Evolutionary conservation across 2,888 invertebrate species (phyloP), one percentile per base, ranked within the genome.

Genomic region (Phalangium opilio): DNA sequence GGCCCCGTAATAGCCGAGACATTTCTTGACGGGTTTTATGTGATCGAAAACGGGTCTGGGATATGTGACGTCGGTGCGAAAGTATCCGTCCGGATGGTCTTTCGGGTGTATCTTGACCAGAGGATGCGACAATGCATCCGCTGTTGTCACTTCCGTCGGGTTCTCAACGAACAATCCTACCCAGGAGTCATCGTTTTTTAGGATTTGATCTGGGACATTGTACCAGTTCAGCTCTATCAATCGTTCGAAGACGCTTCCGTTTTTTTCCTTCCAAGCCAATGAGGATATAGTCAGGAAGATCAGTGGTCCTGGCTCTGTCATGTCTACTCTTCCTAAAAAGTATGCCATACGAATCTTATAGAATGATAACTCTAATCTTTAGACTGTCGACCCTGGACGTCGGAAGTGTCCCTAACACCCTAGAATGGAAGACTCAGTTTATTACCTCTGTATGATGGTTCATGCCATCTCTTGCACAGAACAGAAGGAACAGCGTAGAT

Each of bases 1-100:
- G 7, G 59, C 62, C 20, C 59, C 58, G 62, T 62, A 63, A 44
- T 57, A 63, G 1, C 61, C 59, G 10, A 61, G 52, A 44, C 63
- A 63, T n/a, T 46, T 47, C 34, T 32, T 14, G 18, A n/a, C 21
- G 12, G 50, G 39, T 18, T 18, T 49, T 12, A 36, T 42, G 3
- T 35, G 41, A 12, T 53, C 50, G 48, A 49, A 54, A 14, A 49
- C 43, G 36, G 47, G 50, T 34, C 47, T 45, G 19, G 53, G 57
- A 33, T 59, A 57, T 41, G 57, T 55, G 20, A 58, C 53, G 21
- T 57, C 59, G 35, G 61, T 60, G 55, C 50, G 55, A 45, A 40
- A 43, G n/a, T 20, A 34, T 3, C 40, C 10, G 10, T 32, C 32
- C 53, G 53, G 15, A 14, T 20, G 35, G 8, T 48, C 33, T 11